phyloP scores from a whole-genome alignment of 2,888 invertebrate genomes.

The Tachina fera region DNA sequence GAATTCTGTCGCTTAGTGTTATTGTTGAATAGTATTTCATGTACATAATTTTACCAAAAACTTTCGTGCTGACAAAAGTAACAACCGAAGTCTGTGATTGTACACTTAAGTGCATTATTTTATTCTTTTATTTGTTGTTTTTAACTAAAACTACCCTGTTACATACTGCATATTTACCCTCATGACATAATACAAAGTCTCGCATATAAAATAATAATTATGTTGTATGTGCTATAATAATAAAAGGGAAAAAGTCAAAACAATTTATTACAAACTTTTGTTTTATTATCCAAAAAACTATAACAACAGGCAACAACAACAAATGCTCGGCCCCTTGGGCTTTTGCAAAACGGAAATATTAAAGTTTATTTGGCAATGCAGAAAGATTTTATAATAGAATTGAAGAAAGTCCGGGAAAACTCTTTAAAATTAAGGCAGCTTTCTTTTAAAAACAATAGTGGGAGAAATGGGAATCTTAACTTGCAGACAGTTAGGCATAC shows the following conservation, averaged over 20 bases:
- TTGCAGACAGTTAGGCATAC: too few relatives aligned
- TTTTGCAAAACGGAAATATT: slow-evolving; percentile 8
- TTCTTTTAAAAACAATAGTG: too few relatives aligned
- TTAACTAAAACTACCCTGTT: background rate
- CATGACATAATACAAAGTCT: background rate
- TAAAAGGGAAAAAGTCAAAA: slow-evolving; percentile 67
- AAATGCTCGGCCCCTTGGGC: slow-evolving; percentile 42
- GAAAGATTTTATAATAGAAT: background rate
- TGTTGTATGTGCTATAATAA: slow-evolving; percentile 59
- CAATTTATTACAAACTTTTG: slow-evolving; percentile 68
- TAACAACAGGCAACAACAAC: slow-evolving; percentile 39
- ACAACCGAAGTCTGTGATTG: slow-evolving; percentile 20
- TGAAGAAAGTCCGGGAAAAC: too few relatives aligned
- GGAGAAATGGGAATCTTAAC: too few relatives aligned
- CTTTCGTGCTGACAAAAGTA: slow-evolving; percentile 44
- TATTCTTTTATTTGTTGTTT: background rate
- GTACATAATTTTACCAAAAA: slow-evolving; percentile 14
- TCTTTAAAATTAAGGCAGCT: too few relatives aligned
- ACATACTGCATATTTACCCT: background rate
- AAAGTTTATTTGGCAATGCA: slow-evolving; percentile 8
- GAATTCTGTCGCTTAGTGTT: background rate
- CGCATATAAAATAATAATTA: slow-evolving; percentile 56
- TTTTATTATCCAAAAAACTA: slow-evolving; percentile 61
- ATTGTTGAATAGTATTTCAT: slow-evolving; percentile 26
- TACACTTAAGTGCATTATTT: slow-evolving; percentile 44